Conservation (phyloP, 2,797 vertebrate genomes). For the Tiaroga cobitis region DNA sequence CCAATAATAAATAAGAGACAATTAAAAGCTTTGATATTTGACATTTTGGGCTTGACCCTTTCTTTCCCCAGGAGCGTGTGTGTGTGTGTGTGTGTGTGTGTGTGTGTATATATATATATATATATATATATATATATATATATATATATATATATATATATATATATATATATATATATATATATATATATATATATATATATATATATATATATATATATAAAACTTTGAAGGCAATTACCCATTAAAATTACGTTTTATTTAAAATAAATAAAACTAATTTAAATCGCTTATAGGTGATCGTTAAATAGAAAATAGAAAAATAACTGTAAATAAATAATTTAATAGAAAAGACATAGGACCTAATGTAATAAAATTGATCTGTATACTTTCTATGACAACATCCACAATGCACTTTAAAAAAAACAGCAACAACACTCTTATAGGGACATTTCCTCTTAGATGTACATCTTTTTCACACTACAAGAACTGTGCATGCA, state of each 20-base stretch:
- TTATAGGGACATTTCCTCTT: slow-evolving; percentile 3
- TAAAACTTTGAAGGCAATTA: neutral
- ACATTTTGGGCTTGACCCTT: too few relatives aligned
- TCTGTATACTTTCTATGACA: slow-evolving; percentile 30
- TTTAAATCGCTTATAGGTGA: neutral
- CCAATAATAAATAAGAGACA: too few relatives aligned
- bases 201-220: too few relatives aligned
- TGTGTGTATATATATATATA: too few relatives aligned
- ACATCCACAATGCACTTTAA: slow-evolving; percentile 45
- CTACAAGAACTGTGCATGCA: slow-evolving; percentile 30
- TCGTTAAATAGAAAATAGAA: neutral
- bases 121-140: too few relatives aligned
- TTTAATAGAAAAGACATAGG: neutral
- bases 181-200: too few relatives aligned
- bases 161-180: too few relatives aligned
- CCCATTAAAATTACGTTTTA: neutral
- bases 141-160: too few relatives aligned
- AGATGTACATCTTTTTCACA: slow-evolving; percentile 17
- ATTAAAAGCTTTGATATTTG: too few relatives aligned
- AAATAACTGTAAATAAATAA: neutral
- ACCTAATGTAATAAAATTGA: neutral
- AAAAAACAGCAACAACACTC: slow-evolving; percentile 51
- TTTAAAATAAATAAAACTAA: neutral
- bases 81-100: too few relatives aligned
- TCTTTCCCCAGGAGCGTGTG: too few relatives aligned